These are phyloP conservation scores for Amphilophus citrinellus DNA, from an alignment of 2,113 vertebrate species.

Conservation along the genomic window DNA sequence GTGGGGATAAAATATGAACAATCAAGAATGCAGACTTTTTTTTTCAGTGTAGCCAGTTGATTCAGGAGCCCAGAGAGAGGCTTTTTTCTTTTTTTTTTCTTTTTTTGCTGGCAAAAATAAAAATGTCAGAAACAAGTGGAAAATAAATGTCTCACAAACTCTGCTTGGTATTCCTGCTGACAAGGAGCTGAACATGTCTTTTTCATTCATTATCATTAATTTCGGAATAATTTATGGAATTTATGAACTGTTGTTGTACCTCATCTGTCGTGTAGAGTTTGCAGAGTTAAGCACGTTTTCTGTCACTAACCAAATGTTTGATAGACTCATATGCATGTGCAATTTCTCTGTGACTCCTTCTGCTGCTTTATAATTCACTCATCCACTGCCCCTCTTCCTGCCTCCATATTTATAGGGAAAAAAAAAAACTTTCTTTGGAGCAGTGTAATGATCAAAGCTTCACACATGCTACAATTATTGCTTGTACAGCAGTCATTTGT, in stretches of 20 bases:
- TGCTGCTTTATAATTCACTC: conserved; percentile 5
- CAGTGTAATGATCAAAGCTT: background rate
- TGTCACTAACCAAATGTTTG: background rate
- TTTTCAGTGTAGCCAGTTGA: conserved; percentile 16
- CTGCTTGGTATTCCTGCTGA: conserved; percentile 3
- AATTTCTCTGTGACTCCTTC: background rate
- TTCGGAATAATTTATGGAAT: background rate
- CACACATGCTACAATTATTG: background rate
- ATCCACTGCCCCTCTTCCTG: background rate
- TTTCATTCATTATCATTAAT: conserved; percentile 1
- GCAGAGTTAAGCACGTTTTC: background rate
- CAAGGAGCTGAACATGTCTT: background rate
- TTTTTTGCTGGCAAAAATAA: conserved; percentile 33
- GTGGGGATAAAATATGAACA: conserved; percentile 2
- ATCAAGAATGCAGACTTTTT: background rate
- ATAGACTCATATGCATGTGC: background rate
- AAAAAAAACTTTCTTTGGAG: background rate
- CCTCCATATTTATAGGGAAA: background rate
- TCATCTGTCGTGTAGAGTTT: background rate
- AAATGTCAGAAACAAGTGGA: conserved; percentile 25
- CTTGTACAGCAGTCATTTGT: background rate
- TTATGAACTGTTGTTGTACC: background rate
- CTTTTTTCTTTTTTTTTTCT: background rate
- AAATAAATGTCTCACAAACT: conserved; percentile 16
- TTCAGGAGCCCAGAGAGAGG: background rate